A percentile compares a stretch with the other conserved stretches of the same genome.
phyloP scores from a whole-genome alignment of 2,888 invertebrate genomes.

The Noctua fimbriata region DNA sequence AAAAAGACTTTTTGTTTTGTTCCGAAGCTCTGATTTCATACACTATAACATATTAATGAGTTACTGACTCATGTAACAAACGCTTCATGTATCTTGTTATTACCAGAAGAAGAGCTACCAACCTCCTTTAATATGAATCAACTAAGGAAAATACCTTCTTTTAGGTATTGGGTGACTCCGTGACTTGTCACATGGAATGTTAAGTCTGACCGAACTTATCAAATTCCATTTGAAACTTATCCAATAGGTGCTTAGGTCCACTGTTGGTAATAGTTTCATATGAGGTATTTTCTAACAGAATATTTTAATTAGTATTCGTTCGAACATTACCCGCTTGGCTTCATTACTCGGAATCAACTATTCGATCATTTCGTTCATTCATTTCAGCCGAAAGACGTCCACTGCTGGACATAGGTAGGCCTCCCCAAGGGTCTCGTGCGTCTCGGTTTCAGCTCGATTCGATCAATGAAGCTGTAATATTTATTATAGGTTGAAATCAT shows the following conservation, averaged over 20 bases:
- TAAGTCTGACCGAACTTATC: not conserved
- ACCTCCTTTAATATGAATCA: not conserved
- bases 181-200: not conserved
- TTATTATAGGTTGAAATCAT: not conserved
- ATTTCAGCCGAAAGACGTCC: too few relatives aligned
- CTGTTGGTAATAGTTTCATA: not conserved
- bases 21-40: not conserved
- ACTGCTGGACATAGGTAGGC: too few relatives aligned
- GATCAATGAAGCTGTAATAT: not conserved
- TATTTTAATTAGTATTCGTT: conserved; percentile 27
- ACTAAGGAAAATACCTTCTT: not conserved
- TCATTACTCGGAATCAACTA: not conserved
- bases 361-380: too few relatives aligned
- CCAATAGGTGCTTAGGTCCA: not conserved
- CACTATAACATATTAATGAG: too few relatives aligned
- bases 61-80: not conserved
- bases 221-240: not conserved
- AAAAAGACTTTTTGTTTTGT: conserved; percentile 1
- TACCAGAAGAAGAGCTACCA: not conserved
- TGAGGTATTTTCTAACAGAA: conserved; percentile 3
- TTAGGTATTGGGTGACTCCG: not conserved
- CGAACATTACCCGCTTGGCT: conserved; percentile 9
- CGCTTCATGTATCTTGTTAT: not conserved
- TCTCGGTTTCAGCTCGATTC: too few relatives aligned
- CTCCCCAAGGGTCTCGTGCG: too few relatives aligned